Conservation (phyloP, 2,888 invertebrate genomes). For the Cephalotes varians region DNA sequence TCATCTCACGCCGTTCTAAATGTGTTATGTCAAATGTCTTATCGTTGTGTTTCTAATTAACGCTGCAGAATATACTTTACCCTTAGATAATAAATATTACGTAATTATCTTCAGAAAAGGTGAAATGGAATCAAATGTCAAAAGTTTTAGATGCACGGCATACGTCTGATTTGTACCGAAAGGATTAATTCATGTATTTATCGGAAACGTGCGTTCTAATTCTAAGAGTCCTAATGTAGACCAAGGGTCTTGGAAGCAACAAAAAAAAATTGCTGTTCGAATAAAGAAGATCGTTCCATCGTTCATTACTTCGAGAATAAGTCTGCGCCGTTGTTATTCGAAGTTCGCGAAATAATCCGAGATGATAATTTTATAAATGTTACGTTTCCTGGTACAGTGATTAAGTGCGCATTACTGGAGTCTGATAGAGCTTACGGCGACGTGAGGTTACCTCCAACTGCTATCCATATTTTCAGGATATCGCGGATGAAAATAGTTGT, state of each 20-base stretch:
- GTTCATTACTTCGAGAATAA: background rate
- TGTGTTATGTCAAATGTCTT: too few species aligned
- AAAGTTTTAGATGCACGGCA: background rate
- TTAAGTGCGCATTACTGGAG: background rate
- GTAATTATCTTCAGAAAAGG: background rate
- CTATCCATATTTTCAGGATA: background rate
- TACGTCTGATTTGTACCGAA: constrained; percentile 14
- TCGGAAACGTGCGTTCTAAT: background rate
- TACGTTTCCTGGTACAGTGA: constrained; percentile 32
- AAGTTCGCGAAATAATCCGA: background rate
- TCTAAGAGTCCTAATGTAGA: background rate
- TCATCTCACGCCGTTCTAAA: background rate
- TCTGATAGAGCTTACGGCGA: constrained; percentile 3
- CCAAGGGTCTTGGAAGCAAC: background rate
- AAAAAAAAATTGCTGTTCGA: constrained; percentile 2
- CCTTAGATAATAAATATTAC: background rate
- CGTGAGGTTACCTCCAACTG: background rate
- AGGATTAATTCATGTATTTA: constrained; percentile 28
- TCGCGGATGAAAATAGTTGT: background rate
- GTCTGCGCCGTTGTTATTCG: background rate
- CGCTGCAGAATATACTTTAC: background rate
- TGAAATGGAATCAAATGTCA: background rate
- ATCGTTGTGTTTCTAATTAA: constrained; percentile 16
- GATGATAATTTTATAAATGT: constrained; percentile 40
- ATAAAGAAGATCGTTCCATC: background rate